Evolutionary conservation across 2,888 invertebrate genomes (phyloP).

Genomic region (Taphrorychus bicolor): DNA sequence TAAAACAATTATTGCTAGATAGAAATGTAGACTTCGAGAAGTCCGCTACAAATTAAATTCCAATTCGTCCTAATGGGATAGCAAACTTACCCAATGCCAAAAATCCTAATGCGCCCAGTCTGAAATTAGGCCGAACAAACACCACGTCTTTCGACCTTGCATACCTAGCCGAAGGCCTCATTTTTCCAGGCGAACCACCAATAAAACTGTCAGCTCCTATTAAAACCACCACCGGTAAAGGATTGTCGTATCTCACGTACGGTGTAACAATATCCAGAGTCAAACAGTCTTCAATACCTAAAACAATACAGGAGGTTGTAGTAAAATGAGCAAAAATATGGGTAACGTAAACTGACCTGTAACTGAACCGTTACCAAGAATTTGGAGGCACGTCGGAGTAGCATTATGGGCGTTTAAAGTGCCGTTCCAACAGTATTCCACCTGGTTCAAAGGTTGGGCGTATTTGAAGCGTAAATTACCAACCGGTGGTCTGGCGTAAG

Average conservation of each 20-base stretch:
- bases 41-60: too few species aligned
- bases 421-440: slow-evolving; percentile 82
- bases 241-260: slow-evolving; percentile 77
- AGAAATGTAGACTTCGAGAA: too few species aligned
- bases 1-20: too few species aligned
- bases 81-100: slow-evolving; percentile 66
- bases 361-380: slow-evolving; percentile 69
- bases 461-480: slow-evolving; percentile 73
- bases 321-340: not conserved
- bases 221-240: slow-evolving; percentile 82
- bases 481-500: slow-evolving; percentile 79
- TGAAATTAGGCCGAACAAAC: slow-evolving; percentile 87
- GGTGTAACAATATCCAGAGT: slow-evolving; percentile 85
- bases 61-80: too few species aligned
- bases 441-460: slow-evolving; percentile 70
- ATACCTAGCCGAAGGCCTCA: slow-evolving; percentile 77
- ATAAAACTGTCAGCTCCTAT: slow-evolving; percentile 81
- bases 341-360: slow-evolving; percentile 47
- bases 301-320: not conserved
- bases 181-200: slow-evolving; percentile 76
- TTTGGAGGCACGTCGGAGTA: slow-evolving; percentile 74
- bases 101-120: slow-evolving; percentile 72
- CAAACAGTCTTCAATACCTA: slow-evolving; percentile 81
- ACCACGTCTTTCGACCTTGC: slow-evolving; percentile 81
- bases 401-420: slow-evolving; percentile 73